Conservation (phyloP, 2,113 vertebrate species). For the Probosciger aterrimus region DNA sequence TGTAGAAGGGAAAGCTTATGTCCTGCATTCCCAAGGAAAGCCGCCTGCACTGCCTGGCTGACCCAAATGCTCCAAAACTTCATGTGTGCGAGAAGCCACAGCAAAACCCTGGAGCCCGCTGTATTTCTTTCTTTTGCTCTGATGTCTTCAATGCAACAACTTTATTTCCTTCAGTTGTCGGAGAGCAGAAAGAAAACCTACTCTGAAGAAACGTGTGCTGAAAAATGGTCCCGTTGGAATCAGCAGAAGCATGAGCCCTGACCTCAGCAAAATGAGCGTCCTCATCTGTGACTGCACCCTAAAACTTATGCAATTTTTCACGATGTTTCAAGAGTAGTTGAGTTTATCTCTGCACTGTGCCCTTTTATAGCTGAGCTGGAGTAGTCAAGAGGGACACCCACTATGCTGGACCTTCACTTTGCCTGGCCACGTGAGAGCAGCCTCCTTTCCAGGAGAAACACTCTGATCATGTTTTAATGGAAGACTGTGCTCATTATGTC, state of each 20-base stretch:
- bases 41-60: neutral
- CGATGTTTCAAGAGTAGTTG: accelerated
- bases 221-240: neutral
- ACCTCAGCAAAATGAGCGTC: neutral
- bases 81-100: accelerated
- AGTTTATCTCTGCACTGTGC: neutral
- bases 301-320: neutral
- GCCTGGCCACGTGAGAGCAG: neutral
- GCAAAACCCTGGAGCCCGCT: neutral
- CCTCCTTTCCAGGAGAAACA: neutral
- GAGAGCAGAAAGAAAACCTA: neutral
- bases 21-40: neutral
- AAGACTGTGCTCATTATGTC: neutral
- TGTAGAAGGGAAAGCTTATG: neutral
- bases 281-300: neutral
- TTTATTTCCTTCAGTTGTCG: neutral
- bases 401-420: neutral
- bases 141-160: neutral
- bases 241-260: neutral
- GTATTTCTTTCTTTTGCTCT: neutral
- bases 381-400: accelerated
- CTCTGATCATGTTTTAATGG: neutral
- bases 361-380: neutral
- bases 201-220: neutral
- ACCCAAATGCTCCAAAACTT: neutral